phyloP scores from a whole-genome alignment of 2,888 invertebrate species.

The Netelia inedita region DNA sequence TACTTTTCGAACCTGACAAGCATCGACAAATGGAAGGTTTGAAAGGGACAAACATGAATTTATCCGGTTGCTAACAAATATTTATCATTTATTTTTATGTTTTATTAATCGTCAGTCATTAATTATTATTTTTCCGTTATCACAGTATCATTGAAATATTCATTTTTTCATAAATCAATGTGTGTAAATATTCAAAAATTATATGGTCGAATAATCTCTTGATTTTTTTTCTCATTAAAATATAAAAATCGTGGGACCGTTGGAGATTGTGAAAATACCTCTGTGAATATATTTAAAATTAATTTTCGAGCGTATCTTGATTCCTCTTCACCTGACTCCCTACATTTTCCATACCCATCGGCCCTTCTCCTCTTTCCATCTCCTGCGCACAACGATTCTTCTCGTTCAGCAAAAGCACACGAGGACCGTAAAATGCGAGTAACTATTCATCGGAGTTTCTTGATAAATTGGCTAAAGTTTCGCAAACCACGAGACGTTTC shows the following conservation, averaged over 20 bases:
- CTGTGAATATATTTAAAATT: constrained; percentile 47
- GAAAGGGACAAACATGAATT: too few relatives aligned
- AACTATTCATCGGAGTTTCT: constrained; percentile 65
- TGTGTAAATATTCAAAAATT: too few relatives aligned
- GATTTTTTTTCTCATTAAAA: neutral
- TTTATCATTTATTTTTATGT: too few relatives aligned
- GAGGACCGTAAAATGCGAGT: constrained; percentile 34
- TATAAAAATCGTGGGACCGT: neutral
- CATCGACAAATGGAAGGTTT: too few relatives aligned
- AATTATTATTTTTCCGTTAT: too few relatives aligned
- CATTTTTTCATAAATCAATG: too few relatives aligned
- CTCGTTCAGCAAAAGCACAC: constrained; percentile 35
- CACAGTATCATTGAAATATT: too few relatives aligned
- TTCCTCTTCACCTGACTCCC: constrained; percentile 18
- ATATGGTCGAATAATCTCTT: neutral
- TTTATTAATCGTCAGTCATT: too few relatives aligned
- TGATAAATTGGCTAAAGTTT: constrained; percentile 65
- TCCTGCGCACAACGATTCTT: constrained; percentile 22
- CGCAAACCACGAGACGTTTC: constrained; percentile 34
- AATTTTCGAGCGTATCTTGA: constrained; percentile 37
- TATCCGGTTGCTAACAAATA: too few relatives aligned
- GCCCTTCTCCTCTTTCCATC: constrained; percentile 7
- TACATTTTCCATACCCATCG: neutral
- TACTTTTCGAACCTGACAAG: too few relatives aligned
- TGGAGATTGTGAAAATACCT: neutral